A percentile compares a stretch with the other conserved stretches of the same genome.
These are phyloP conservation scores for Amphipoea oculea DNA, from an alignment of 2,888 invertebrate genomes.

Conservation along the genomic window DNA sequence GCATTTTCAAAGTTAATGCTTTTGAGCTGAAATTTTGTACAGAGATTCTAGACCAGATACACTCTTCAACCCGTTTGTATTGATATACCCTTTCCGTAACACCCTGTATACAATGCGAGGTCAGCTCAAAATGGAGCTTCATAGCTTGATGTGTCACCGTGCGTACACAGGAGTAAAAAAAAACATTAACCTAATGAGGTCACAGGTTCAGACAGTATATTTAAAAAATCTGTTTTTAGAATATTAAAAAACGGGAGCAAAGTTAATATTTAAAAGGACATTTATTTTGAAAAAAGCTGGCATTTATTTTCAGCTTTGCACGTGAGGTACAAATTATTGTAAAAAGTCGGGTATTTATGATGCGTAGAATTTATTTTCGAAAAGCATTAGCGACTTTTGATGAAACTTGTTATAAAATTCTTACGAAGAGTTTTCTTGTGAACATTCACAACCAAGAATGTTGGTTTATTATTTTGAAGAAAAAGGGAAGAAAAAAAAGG, in stretches of 20 bases:
- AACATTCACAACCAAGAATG: not conserved
- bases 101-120: too few species aligned
- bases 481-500: not conserved
- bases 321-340: not conserved
- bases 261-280: slow-evolving; percentile 3
- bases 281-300: slow-evolving; percentile 4
- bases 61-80: too few species aligned
- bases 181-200: slow-evolving; percentile 3
- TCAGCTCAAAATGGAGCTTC: too few species aligned
- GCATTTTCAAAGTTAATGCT: too few species aligned
- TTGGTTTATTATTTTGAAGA: not conserved
- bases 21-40: too few species aligned
- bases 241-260: slow-evolving; percentile 8
- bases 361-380: not conserved
- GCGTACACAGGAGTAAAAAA: not conserved
- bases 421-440: not conserved
- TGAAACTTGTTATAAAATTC: not conserved
- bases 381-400: not conserved
- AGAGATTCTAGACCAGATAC: too few species aligned
- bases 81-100: too few species aligned
- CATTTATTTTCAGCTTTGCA: slow-evolving; percentile 9
- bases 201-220: not conserved
- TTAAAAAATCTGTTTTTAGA: not conserved
- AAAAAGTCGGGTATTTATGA: not conserved
- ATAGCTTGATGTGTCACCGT: too few species aligned